phyloP scores from a whole-genome alignment of 2,797 vertebrate genomes.

The Picus viridis region DNA sequence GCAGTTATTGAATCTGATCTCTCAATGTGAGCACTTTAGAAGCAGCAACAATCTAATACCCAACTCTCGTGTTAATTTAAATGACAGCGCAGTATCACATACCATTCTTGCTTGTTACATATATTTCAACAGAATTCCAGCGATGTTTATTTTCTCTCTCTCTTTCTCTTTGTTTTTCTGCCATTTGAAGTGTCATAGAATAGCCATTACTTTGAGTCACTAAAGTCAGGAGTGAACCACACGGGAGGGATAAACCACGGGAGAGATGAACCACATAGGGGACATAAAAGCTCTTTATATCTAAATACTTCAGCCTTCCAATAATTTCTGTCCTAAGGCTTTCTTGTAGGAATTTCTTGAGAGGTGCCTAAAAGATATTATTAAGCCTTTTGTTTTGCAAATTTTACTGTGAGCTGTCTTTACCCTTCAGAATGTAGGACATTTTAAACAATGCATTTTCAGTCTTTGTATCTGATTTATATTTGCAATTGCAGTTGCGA shows the following conservation, averaged over 20 bases:
- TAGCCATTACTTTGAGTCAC: background rate
- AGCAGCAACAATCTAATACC: background rate
- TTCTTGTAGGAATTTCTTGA: background rate
- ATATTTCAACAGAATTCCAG: rapidly evolving
- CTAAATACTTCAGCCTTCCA: background rate
- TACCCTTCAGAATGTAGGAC: background rate
- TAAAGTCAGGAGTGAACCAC: background rate
- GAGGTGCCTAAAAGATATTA: background rate
- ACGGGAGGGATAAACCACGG: background rate
- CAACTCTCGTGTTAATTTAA: background rate
- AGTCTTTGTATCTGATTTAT: background rate
- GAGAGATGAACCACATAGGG: background rate
- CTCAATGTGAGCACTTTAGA: background rate
- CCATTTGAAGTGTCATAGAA: background rate
- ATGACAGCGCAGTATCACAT: background rate
- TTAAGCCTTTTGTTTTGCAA: background rate
- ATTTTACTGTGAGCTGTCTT: background rate
- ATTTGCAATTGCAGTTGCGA: background rate
- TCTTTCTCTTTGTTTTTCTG: background rate
- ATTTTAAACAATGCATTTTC: background rate
- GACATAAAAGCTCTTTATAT: background rate
- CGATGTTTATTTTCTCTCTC: background rate
- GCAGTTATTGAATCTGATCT: background rate
- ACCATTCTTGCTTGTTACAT: background rate
- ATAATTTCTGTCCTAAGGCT: background rate